Percentiles rank a stretch among this genome's conserved stretches.
These are phyloP conservation scores for Amitus sp. DNA, from an alignment of 2,888 invertebrate species.

Conservation along the genomic window DNA sequence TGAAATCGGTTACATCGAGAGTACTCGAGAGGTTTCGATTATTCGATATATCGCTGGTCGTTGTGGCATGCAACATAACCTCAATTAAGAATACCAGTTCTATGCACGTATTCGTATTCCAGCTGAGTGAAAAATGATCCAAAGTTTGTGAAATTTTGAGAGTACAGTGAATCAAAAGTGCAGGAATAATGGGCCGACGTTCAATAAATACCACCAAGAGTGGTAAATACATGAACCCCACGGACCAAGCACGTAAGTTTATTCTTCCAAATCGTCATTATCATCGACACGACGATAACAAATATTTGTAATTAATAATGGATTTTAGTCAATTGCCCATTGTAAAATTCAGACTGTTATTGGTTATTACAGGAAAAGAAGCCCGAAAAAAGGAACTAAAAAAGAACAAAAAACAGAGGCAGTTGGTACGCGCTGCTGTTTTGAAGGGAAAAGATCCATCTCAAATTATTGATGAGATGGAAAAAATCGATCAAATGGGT, in stretches of 20 bases:
- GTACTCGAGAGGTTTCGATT: no score
- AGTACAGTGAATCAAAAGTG: not conserved
- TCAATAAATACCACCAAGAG: conserved; percentile 99
- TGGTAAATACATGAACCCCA: conserved; percentile 99
- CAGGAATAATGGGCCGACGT: conserved; percentile 68
- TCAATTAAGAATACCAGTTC: no score
- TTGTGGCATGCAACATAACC: no score
- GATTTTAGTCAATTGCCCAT: not conserved
- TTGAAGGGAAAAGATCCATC: conserved; percentile 97
- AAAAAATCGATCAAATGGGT: conserved; percentile 99
- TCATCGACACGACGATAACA: conserved; percentile 7
- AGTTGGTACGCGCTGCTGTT: conserved; percentile 95
- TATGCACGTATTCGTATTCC: no score
- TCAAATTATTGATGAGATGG: conserved; percentile 94
- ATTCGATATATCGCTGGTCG: no score
- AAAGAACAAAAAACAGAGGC: conserved; percentile 97
- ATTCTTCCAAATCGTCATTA: conserved; percentile 14
- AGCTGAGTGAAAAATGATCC: no score
- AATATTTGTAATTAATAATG: conserved; percentile 6
- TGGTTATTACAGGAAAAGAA: conserved; percentile 83
- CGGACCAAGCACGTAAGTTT: conserved; percentile 96
- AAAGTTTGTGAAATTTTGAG: no score
- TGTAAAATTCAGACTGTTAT: no score
- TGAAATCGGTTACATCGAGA: no score
- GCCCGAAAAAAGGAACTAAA: conserved; percentile 97